Base-by-base conservation (phyloP, 2,888 invertebrate genomes). In the Ganaspis brasiliensis region DNA sequence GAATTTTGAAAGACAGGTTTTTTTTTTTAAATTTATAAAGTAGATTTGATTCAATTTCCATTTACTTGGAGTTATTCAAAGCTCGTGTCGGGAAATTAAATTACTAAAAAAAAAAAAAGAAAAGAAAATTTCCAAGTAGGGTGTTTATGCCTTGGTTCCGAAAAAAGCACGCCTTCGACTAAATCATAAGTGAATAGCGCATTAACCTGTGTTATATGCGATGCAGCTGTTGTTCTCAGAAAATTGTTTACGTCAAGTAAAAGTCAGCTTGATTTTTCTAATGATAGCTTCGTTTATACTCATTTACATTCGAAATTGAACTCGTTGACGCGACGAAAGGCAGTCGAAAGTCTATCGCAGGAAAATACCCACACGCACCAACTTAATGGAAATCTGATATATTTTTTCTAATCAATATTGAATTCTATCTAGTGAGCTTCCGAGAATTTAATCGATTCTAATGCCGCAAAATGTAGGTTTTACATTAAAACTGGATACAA, bases 301-400 rank as follows among this genome's bases (percentile, higher is more conserved):
- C 56, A 82, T 82, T 82, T 79, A 77, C 77, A 77, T 81, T 81
- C 79, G 74, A 79, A 81, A 81, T 81, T 71, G 74, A 74, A 75
- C 72, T 76, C 77, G 76, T 77, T 82, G 80, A 82, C 79, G 81
- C 80, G 79, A 79, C 81, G 78, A 81, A 77, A 80, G 75, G 75
- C 77, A 78, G 77, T 80, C 77, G 77, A 79, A 80, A 77, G 77
- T 79, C 80, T 80, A 77, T 79, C 77, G 19, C 16, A 52, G 77
- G 76, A 82, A n/a, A 80, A 80, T 67, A 8, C 45, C 10, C 77
- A 77, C 75, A 80, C 81, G 79, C 80, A 79, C 79, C 19, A 40
- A 71, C n/a, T n/a, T n/a, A n/a, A n/a, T n/a, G n/a, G n/a, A n/a
- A n/a, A n/a, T 79, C 74, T 77, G 61, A 63, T 78, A 70, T 52